Evolutionary conservation across 2,888 invertebrate genomes (phyloP).

Genomic region (Scotopteryx bipunctaria): DNA sequence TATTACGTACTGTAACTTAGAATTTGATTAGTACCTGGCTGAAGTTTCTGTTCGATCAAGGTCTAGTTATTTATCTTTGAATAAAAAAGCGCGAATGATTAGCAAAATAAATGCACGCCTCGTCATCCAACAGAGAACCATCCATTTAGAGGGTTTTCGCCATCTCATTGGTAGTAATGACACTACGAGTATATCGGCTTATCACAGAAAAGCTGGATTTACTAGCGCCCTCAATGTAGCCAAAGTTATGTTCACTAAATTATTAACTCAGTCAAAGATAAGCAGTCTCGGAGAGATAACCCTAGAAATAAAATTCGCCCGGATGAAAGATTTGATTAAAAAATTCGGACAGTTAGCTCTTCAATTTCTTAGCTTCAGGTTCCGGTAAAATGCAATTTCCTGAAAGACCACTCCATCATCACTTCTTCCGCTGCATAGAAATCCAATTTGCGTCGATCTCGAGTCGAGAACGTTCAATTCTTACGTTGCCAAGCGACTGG

Average conservation of each 20-base stretch:
- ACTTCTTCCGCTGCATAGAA: constrained; percentile 36
- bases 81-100: too few relatives aligned
- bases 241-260: constrained; percentile 20
- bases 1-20: too few relatives aligned
- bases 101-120: neutral
- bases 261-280: constrained; percentile 17
- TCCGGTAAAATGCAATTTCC: constrained; percentile 35
- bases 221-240: constrained; percentile 13
- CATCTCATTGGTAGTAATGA: constrained; percentile 36
- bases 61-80: too few relatives aligned
- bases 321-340: neutral
- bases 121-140: neutral
- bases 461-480: constrained; percentile 28
- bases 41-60: too few relatives aligned
- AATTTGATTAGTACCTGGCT: too few relatives aligned
- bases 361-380: constrained; percentile 25
- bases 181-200: constrained; percentile 31
- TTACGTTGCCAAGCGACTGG: constrained; percentile 23
- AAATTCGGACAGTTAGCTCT: neutral
- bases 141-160: constrained; percentile 32
- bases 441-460: constrained; percentile 38
- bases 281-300: constrained; percentile 7
- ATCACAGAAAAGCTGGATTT: constrained; percentile 15
- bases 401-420: constrained; percentile 31
- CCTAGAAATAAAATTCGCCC: neutral